Conservation (phyloP, 2,113 vertebrate genomes). For the Dicaeum eximium region DNA sequence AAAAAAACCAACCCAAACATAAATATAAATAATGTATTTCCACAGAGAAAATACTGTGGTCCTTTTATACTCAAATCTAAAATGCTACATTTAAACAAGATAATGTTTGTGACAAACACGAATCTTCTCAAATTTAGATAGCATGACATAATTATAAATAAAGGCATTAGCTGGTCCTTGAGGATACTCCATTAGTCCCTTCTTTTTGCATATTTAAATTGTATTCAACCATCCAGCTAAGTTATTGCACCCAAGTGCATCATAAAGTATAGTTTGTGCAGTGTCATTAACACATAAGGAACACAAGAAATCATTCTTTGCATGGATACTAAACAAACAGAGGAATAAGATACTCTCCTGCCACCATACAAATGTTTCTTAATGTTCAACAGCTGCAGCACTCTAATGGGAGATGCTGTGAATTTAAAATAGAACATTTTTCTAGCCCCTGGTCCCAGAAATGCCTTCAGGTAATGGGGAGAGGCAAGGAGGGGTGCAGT, state of each 20-base stretch:
- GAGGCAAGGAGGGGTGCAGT: neutral
- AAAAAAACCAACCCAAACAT: neutral
- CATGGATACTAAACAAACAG: neutral
- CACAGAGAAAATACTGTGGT: neutral
- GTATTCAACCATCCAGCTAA: neutral
- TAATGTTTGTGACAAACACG: neutral
- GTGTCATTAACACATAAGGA: neutral
- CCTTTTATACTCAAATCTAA: neutral
- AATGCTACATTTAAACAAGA: neutral
- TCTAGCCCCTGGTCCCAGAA: neutral
- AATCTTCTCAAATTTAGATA: neutral
- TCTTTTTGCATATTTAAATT: slow-evolving; percentile 8
- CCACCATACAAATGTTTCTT: neutral
- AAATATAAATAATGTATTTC: neutral
- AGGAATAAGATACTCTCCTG: neutral
- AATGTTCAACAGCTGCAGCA: neutral
- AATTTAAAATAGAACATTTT: neutral
- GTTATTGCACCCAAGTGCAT: neutral
- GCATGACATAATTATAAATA: neutral
- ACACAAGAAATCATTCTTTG: neutral
- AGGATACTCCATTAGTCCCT: neutral
- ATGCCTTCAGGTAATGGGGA: neutral
- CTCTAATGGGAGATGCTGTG: neutral
- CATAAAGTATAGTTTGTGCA: neutral
- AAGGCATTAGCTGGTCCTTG: neutral